These are phyloP conservation scores for Syngnathus scovelli DNA, from an alignment of 2,113 vertebrate species.

Conservation along the genomic window DNA sequence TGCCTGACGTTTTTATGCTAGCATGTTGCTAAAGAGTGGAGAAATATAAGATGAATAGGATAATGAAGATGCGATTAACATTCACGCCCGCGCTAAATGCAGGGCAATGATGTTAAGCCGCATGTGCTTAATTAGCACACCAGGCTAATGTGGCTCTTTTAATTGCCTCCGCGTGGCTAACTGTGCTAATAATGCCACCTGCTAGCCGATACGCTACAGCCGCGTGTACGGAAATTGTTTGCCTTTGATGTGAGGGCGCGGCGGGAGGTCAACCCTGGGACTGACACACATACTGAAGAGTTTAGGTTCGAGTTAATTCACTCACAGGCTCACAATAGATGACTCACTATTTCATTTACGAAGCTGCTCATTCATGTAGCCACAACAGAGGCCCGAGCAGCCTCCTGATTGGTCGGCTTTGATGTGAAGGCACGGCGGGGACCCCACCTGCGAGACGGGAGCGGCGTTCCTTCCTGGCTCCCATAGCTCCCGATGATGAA, in stretches of 20 bases:
- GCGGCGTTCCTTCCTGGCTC: conserved; percentile 24
- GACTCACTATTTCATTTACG: background rate
- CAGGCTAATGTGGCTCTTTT: background rate
- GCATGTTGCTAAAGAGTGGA: conserved; percentile 32
- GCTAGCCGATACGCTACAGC: background rate
- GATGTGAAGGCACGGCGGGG: conserved; percentile 45
- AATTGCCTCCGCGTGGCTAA: background rate
- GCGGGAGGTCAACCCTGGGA: conserved; percentile 26
- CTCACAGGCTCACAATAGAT: background rate
- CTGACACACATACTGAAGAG: no score
- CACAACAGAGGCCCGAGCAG: conserved; percentile 2
- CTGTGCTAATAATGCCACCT: background rate
- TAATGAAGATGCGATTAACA: conserved; percentile 40
- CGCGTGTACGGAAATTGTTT: conserved; percentile 32
- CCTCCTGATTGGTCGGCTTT: conserved; percentile 50
- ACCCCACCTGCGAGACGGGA: conserved; percentile 28
- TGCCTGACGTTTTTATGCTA: conserved; percentile 16
- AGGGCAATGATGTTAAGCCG: conserved; percentile 37
- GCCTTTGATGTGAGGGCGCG: conserved; percentile 50
- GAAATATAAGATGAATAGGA: conserved; percentile 30
- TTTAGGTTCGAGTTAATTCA: background rate
- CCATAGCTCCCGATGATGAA: conserved; percentile 36
- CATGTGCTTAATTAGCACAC: conserved; percentile 12
- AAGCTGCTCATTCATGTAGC: conserved; percentile 18
- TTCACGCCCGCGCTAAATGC: conserved; percentile 18